These are phyloP conservation scores for Pharmacophagus antenor DNA, from an alignment of 2,888 invertebrate genomes.

Conservation along the genomic window DNA sequence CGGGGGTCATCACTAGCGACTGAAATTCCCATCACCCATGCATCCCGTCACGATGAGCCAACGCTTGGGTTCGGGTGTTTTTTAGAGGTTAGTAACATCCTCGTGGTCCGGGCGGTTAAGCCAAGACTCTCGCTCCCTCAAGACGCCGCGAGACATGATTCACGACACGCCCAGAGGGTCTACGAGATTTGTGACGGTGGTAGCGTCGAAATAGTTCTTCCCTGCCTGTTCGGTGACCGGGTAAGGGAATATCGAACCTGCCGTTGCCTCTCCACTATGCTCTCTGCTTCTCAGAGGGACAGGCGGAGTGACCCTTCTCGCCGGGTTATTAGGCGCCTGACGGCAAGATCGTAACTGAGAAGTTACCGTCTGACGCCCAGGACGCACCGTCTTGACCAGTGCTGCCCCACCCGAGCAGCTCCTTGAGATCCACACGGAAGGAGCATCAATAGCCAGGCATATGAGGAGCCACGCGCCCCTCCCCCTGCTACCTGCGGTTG, in stretches of 20 bases:
- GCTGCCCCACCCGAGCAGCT: no score
- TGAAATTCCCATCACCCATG: slow-evolving; percentile 1
- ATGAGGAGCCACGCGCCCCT: no score
- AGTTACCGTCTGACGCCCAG: no score
- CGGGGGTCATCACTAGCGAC: slow-evolving; percentile 2
- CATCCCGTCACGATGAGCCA: background rate
- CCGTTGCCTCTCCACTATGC: background rate
- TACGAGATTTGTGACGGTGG: no score
- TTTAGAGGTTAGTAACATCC: background rate
- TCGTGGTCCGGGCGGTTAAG: background rate
- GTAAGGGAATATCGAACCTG: background rate
- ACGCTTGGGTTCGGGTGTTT: background rate
- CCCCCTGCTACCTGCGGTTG: no score
- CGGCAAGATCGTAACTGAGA: no score
- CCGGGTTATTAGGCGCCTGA: no score
- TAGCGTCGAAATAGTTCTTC: background rate
- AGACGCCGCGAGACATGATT: background rate
- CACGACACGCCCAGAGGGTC: background rate
- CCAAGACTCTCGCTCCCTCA: background rate
- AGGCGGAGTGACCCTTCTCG: no score
- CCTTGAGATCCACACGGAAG: no score
- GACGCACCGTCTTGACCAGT: no score
- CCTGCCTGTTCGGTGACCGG: background rate
- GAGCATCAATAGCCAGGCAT: no score
- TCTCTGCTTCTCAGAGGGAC: background rate